phyloP scores from a whole-genome alignment of 2,888 invertebrate species.

The Nomada hirtipes region DNA sequence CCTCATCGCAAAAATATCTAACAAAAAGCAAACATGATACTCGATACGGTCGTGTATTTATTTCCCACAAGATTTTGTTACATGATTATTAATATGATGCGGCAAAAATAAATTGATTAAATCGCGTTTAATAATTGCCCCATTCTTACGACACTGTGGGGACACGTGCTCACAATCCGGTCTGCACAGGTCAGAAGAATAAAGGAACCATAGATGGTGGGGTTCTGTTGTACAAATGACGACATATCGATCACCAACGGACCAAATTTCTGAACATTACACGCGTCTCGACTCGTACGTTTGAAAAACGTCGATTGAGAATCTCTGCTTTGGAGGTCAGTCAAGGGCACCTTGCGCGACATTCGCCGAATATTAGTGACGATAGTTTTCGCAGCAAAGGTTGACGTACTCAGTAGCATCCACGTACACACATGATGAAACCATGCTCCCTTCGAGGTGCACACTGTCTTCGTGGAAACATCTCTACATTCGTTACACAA shows the following conservation, averaged over 20 bases:
- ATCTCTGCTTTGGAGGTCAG: constrained; percentile 75
- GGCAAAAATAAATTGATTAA: constrained; percentile 8
- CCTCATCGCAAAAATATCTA: too few species aligned
- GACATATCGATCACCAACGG: constrained; percentile 72
- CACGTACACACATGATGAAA: not conserved
- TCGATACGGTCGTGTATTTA: not conserved
- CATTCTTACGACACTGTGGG: constrained; percentile 33
- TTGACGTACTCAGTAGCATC: constrained; percentile 32
- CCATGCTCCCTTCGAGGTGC: too few species aligned
- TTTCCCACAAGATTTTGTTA: constrained; percentile 6
- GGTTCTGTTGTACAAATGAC: constrained; percentile 58
- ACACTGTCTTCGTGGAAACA: not conserved
- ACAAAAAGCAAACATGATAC: too few species aligned
- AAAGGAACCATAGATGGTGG: constrained; percentile 39
- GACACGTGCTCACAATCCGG: constrained; percentile 53
- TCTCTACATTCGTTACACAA: not conserved
- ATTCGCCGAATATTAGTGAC: constrained; percentile 68
- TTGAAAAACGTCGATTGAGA: constrained; percentile 65
- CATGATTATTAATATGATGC: not conserved
- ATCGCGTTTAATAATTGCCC: not conserved
- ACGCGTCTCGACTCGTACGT: constrained; percentile 27
- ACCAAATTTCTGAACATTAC: constrained; percentile 40
- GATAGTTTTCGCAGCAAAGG: constrained; percentile 52
- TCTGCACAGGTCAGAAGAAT: constrained; percentile 43
- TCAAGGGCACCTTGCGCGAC: constrained; percentile 79